Evolutionary conservation across 2,888 invertebrate genomes (phyloP), one percentile per base, ranked within the genome.

Genomic region (Agrilus mali): DNA sequence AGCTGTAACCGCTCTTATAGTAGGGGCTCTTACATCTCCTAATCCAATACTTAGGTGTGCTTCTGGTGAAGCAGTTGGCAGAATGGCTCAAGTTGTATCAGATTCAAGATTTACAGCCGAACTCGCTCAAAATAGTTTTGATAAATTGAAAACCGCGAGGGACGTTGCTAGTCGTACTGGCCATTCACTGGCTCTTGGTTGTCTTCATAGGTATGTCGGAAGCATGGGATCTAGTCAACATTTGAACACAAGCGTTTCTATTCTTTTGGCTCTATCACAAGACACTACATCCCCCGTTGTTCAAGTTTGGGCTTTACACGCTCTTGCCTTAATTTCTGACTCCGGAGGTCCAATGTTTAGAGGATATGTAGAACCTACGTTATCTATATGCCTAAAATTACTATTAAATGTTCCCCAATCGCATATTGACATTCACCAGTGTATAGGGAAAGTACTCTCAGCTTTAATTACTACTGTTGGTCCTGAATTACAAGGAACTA

Each of bases 311-410:
- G 86, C 97, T 0, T 71, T 98, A 12, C 94, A 97, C 69, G 95
- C 97, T 0, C 69, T 98, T 17, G 88, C 94, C 0, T 75, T 97
- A 49, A 87, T 98, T 47, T 95, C 94, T 3, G 96, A 97, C 67
- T 95, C 96, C 0, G 95, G 97, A 1, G 98, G 98, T 0, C 97
- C 98, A 1, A 96, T 98, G 94, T 98, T 98, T 71, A 78, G 96
- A 16, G 82, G 90, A 20, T 98, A 94, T 67, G 95, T 97, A 14
- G 97, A 98, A 61, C 90, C 94, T 1, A 86, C 93, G 0, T 72
- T 98, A 42, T 86, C 87, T 8, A 72, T 95, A 40, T 85, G 89
- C n/a, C 69, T 98, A 46, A 92, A 93, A 60, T 73, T 96, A 42
- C 70, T 95, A 41, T 74, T 95, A 48, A 82, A 82, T 42, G 88